Conservation (phyloP, 1,140 invertebrate genomes). For the Panonychus citri region DNA sequence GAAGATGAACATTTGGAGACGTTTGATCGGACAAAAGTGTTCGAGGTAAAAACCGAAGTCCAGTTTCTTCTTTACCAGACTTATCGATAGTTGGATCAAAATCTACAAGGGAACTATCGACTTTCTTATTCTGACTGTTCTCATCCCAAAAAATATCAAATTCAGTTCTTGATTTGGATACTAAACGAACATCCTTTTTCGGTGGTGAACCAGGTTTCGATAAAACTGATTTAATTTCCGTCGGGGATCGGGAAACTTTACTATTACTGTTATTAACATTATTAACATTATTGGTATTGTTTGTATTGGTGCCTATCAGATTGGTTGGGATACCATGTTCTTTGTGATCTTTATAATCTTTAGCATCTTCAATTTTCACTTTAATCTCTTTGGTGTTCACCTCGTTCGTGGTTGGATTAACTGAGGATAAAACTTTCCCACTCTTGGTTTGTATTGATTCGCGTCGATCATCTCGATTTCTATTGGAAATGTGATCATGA, state of each 20-base stretch:
- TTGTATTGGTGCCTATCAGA: too few species aligned
- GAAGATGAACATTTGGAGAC: neutral
- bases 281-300: neutral
- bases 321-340: too few species aligned
- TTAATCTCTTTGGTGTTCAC: neutral
- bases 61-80: too few species aligned
- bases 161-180: neutral
- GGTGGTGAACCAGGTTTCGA: neutral
- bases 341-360: too few species aligned
- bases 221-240: neutral
- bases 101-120: neutral
- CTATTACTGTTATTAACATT: neutral
- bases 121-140: neutral
- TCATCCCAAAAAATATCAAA: conserved; percentile 4
- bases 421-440: neutral
- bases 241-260: too few species aligned
- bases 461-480: neutral
- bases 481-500: neutral
- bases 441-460: neutral
- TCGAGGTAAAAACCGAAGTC: too few species aligned
- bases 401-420: neutral
- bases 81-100: neutral
- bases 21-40: neutral
- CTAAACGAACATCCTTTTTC: neutral
- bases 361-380: too few species aligned